Evolutionary conservation across 2,888 invertebrate genomes (phyloP), one percentile per base, ranked within the genome.

Genomic region (Eutolmus rufibarbis): DNA sequence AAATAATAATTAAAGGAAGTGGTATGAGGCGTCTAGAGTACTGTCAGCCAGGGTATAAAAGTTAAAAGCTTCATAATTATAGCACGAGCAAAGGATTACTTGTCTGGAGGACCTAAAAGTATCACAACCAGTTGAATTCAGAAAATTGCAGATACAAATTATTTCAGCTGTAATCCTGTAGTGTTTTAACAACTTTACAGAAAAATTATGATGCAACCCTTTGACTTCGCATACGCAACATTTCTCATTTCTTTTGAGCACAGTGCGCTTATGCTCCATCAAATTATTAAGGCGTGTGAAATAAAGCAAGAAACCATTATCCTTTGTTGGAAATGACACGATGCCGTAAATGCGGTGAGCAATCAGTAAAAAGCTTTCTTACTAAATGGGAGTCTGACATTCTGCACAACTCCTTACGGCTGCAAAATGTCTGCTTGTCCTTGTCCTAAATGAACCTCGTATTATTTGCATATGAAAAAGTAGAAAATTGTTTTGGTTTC

Each of bases 371-470:
- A 40, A 82, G 82, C 82, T 56, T 43, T 43, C 57, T 82, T 57
- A 57, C 40, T 31, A 82, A 37, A 82, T 82, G 57, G 37, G 82
- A 82, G 37, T 78, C 66, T 82, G 82, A 57, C 82, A 82, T 82
- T 82, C 66, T 82, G 57, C 57, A 76, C 12, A 66, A 66, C 28
- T 66, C 23, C 66, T 66, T 66, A 14, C 3, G 66, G 28, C 66
- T 28, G 66, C 66, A 23, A 28, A 66, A 28, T 23, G 66, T 66
- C 23, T 66, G 9, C 12, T 66, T 66, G 66, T 66, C 66, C 66
- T 66, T 23, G 66, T 66, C 23, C 23, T 12, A 66, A 66, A 66
- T 66, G 66, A 66, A 66, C 66, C 66, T n/a, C 66, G 66, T 23
- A 66, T 66, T 28, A 66, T 66, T 66, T 66, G 66, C 66, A 66